phyloP scores from a whole-genome alignment of 2,113 vertebrate genomes.

The Triplophysa tibetana region DNA sequence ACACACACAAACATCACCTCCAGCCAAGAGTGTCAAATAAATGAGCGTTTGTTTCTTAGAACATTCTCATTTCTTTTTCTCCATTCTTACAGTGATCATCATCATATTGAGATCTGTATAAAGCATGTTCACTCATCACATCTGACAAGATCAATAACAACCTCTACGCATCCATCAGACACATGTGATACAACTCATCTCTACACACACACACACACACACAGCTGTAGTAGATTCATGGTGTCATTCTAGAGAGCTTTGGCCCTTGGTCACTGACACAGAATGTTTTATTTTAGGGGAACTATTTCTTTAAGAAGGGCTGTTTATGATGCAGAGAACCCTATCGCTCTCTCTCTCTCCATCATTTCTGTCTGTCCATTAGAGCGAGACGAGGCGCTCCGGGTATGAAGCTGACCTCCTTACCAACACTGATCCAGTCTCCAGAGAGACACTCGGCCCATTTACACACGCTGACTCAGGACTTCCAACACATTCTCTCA shows the following conservation, averaged over 20 bases:
- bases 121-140: neutral
- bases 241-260: too few relatives aligned
- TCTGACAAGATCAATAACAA: neutral
- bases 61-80: constrained; percentile 16
- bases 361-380: constrained; percentile 26
- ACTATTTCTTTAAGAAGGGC: neutral
- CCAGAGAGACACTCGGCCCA: constrained; percentile 29
- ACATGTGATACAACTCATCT: too few relatives aligned
- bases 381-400: constrained; percentile 32
- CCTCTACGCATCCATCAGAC: neutral
- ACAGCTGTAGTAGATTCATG: too few relatives aligned
- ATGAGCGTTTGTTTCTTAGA: constrained; percentile 6
- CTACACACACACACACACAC: too few relatives aligned
- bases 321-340: constrained; percentile 4
- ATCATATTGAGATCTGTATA: constrained; percentile 2
- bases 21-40: constrained; percentile 1
- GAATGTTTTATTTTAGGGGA: too few relatives aligned
- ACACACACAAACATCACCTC: neutral
- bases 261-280: too few relatives aligned
- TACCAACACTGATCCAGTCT: constrained; percentile 34
- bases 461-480: constrained; percentile 43
- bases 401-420: constrained; percentile 35
- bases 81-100: constrained; percentile 9
- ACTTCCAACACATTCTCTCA: constrained; percentile 24
- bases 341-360: neutral